A percentile compares a stretch with the other conserved stretches of the same genome.
Evolutionary conservation across 2,888 invertebrate species (phyloP).

Genomic region (Tenthredo livida): DNA sequence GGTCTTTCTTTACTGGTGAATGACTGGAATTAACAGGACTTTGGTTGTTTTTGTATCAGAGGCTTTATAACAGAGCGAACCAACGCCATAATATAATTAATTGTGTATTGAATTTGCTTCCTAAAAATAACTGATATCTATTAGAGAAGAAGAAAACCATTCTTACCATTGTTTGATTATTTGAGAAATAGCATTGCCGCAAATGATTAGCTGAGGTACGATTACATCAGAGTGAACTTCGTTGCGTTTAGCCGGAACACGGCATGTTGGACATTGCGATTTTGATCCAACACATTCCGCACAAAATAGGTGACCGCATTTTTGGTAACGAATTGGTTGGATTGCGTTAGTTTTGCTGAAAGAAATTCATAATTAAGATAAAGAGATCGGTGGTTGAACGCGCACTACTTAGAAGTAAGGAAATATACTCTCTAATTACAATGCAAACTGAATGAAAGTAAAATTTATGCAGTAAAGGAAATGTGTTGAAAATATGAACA

Average conservation of each 20-base stretch:
- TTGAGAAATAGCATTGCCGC: constrained; percentile 61
- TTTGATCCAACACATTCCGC: constrained; percentile 59
- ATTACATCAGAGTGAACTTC: constrained; percentile 64
- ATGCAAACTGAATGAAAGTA: neutral
- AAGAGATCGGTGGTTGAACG: neutral
- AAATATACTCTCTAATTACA: neutral
- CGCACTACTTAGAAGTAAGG: neutral
- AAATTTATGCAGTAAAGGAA: neutral
- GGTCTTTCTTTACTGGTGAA: neutral
- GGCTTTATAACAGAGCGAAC: neutral
- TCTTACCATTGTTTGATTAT: constrained; percentile 60
- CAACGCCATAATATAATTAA: neutral
- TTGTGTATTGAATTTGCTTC: neutral
- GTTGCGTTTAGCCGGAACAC: constrained; percentile 59
- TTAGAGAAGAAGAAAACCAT: neutral
- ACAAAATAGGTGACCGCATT: constrained; percentile 69
- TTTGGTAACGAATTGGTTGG: constrained; percentile 60
- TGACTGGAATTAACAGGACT: constrained; percentile 35
- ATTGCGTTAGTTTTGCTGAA: constrained; percentile 37
- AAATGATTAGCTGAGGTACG: constrained; percentile 61
- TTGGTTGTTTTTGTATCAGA: neutral
- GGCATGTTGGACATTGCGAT: constrained; percentile 62
- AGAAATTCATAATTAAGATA: neutral
- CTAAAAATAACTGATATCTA: neutral
- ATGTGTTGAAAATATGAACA: neutral